Evolutionary conservation across 2,797 vertebrate genomes (phyloP), one percentile per base, ranked within the genome.

Genomic region (Gymnoscopelus braueri): DNA sequence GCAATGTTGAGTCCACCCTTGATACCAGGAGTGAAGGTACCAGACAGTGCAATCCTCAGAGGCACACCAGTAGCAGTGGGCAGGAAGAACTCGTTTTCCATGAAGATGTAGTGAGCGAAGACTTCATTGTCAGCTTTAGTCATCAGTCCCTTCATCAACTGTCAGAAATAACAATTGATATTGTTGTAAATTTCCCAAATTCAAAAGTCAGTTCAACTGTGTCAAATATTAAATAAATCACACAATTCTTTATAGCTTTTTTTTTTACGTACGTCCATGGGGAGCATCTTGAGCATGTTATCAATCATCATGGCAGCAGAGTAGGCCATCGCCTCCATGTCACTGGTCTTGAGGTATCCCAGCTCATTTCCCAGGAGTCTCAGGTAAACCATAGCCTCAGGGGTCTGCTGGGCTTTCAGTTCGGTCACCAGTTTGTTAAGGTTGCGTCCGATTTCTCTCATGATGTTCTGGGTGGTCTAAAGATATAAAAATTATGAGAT

Each of bases 91-190:
- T 96, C 93, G 65, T 96, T 98, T 84, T 99, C 97, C 96, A 98
- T 95, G 84, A 99, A 99, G 81, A 99, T 93, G 87, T 98, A 99
- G 84, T 99, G 97, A 71, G 95, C 90, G 87, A 96, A 98, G 11
- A 98, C 79, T 79, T 96, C 92, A 15, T 70, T 94, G 80, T 95
- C 93, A 49, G 88, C 55, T 10, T 93, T 95, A 58, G 94, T 91
- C 68, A 93, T 90, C 26, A 99, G 68, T 52, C 82, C 75, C 67
- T 93, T 93, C 60, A 91, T 82, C 61, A 97, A 71, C 97, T 98
- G 80, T 60, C 71, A 65, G 61, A 73, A 62, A 84, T 61, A 44
- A 55, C 6, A 39, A 19, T 19, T 19, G 19, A 19, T 19, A 19
- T 19, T 19, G 19, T 19, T 19, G 19, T 19, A 19, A 19, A 19